A percentile compares a stretch with the other conserved stretches of the same genome.
phyloP scores from a whole-genome alignment of 2,113 vertebrate genomes.

The Falco punctatus region DNA sequence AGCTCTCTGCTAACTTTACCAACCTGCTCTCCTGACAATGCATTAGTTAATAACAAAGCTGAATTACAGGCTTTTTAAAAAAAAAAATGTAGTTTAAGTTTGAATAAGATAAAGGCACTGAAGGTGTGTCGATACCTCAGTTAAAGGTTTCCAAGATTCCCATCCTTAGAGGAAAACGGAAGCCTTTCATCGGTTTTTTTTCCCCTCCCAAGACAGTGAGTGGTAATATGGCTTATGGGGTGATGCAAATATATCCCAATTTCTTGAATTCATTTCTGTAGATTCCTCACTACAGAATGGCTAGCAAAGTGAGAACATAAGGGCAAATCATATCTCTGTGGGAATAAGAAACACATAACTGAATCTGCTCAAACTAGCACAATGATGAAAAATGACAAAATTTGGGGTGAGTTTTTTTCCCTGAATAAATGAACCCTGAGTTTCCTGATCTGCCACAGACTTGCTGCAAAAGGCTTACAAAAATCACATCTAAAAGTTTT shows the following conservation, averaged over 20 bases:
- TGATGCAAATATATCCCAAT: background rate
- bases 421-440: background rate
- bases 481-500: conserved; percentile 1
- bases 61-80: background rate
- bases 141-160: background rate
- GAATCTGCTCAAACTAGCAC: background rate
- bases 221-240: background rate
- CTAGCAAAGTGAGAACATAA: fast-evolving
- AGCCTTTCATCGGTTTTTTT: background rate
- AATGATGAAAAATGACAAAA: background rate
- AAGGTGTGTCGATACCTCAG: fast-evolving
- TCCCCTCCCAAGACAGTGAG: background rate
- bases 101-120: background rate
- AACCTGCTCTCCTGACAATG: background rate
- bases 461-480: conserved; percentile 7
- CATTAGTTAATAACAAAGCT: background rate
- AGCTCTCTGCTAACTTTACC: background rate
- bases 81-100: background rate
- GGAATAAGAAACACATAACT: background rate
- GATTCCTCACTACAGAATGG: background rate
- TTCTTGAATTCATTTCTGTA: background rate
- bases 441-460: background rate
- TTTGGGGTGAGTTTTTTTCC: background rate
- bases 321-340: background rate
- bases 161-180: background rate